Conservation (phyloP, 2,888 invertebrate genomes). For the Chydorus sphaericus region DNA sequence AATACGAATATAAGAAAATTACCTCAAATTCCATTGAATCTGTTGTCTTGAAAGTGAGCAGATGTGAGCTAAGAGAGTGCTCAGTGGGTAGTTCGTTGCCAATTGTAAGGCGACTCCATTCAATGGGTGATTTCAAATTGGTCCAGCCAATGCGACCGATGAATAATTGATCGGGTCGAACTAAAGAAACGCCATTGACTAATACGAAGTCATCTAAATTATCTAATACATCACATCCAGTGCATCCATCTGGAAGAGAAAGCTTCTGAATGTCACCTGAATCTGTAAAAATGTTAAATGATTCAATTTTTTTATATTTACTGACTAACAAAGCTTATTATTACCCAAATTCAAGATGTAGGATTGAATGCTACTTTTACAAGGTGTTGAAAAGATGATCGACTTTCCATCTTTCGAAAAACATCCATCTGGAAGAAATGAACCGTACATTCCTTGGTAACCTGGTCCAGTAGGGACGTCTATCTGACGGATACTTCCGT, state of each 20-base stretch:
- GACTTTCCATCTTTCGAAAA: constrained; percentile 47
- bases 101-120: constrained; percentile 5
- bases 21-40: constrained; percentile 4
- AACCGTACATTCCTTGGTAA: constrained; percentile 12
- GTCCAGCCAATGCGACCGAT: constrained; percentile 12
- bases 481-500: background rate
- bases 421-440: constrained; percentile 40
- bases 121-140: background rate
- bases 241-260: constrained; percentile 11
- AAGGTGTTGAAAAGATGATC: constrained; percentile 46
- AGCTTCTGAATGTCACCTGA: background rate
- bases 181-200: constrained; percentile 35
- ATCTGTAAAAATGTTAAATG: too few species aligned
- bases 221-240: constrained; percentile 38
- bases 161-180: constrained; percentile 23
- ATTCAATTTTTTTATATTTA: too few species aligned
- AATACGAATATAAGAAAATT: background rate
- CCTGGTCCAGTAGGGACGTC: constrained; percentile 20
- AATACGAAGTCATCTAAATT: constrained; percentile 37
- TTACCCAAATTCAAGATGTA: constrained; percentile 48
- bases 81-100: background rate
- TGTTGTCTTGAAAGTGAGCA: background rate
- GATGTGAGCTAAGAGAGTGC: background rate
- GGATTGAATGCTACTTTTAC: constrained; percentile 41
- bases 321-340: background rate